These are phyloP conservation scores for Oncorhynchus clarkii DNA, from an alignment of 2,113 vertebrate genomes.

Conservation along the genomic window DNA sequence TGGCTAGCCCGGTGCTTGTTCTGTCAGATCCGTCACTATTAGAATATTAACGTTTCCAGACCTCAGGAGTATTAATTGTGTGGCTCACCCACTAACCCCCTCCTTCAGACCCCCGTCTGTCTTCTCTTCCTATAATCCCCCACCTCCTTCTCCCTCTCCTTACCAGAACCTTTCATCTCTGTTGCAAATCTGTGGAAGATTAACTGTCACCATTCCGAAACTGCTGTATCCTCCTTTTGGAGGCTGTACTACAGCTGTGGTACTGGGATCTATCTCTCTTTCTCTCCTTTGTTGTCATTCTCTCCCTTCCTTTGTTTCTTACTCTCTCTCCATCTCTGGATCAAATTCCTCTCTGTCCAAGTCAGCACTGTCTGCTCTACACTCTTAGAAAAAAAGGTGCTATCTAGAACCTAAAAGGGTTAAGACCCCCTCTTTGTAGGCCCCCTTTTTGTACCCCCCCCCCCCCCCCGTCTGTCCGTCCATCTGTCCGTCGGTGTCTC, in stretches of 20 bases:
- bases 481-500: too few species aligned
- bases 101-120: constrained; percentile 18
- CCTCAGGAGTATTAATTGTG: constrained; percentile 60
- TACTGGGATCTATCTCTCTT: background rate
- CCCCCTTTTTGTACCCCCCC: too few species aligned
- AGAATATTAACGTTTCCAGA: constrained; percentile 68
- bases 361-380: background rate
- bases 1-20: constrained; percentile 37
- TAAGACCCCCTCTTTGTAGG: too few species aligned
- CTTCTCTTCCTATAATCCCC: constrained; percentile 52
- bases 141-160: constrained; percentile 38
- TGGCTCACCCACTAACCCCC: constrained; percentile 46
- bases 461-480: too few species aligned
- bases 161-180: constrained; percentile 16
- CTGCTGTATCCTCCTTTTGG: background rate
- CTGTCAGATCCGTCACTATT: constrained; percentile 54
- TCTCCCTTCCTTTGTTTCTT: constrained; percentile 5
- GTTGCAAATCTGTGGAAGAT: background rate
- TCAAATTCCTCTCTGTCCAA: constrained; percentile 2
- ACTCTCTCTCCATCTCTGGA: constrained; percentile 10
- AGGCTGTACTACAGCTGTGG: constrained; percentile 4
- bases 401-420: too few species aligned
- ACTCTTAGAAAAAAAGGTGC: background rate
- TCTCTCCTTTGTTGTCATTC: background rate
- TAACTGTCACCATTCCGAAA: background rate